These are phyloP conservation scores for Brachionus plicatilis DNA, from an alignment of 1,140 invertebrate species.

Conservation along the genomic window DNA sequence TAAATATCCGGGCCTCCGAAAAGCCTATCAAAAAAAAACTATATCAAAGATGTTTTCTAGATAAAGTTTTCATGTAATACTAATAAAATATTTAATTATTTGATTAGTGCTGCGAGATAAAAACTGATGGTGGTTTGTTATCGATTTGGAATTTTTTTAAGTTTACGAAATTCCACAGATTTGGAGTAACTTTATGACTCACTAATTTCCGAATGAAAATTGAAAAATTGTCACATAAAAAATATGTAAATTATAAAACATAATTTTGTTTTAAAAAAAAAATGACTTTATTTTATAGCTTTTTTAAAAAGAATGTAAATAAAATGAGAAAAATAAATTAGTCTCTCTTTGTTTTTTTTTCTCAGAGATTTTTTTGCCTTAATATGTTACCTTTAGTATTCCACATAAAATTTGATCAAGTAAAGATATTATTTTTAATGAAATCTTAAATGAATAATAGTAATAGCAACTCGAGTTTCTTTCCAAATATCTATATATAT, in stretches of 20 bases:
- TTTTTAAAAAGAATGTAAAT: neutral
- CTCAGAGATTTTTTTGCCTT: neutral
- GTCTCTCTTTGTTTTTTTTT: neutral
- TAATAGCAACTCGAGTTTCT: neutral
- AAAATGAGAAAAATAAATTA: neutral
- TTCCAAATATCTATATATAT: neutral
- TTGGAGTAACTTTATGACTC: neutral
- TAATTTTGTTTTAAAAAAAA: neutral
- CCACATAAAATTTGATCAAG: neutral
- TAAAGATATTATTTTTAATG: neutral
- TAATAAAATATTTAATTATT: neutral
- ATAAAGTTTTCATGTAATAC: neutral
- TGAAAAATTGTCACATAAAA: neutral
- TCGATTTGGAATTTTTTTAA: neutral
- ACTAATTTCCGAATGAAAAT: neutral
- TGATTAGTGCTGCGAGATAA: neutral
- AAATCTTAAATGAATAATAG: conserved; percentile 2
- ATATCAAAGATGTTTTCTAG: neutral
- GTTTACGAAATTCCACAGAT: neutral
- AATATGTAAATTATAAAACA: neutral
- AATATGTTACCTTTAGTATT: neutral
- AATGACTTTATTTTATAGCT: neutral
- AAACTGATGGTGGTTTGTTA: neutral
- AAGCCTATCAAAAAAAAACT: neutral
- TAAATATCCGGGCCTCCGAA: neutral